Evolutionary conservation across 2,888 invertebrate genomes (phyloP).

Genomic region (Pachydiplax longipennis): DNA sequence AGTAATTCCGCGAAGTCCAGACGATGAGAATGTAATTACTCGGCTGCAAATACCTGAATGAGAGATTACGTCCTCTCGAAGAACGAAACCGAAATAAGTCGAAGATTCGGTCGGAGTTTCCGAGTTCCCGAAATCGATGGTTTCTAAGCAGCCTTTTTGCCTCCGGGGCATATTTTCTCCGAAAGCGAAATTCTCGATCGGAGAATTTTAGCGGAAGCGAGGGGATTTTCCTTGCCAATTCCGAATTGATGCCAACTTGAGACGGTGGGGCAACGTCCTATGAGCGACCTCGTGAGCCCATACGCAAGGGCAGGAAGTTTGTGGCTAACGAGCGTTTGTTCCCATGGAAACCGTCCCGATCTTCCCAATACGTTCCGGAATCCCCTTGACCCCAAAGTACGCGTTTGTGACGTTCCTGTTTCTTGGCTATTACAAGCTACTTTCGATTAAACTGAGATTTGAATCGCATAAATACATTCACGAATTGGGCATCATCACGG

Average conservation of each 20-base stretch:
- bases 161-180: background rate
- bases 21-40: background rate
- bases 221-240: background rate
- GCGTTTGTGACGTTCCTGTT: too few relatives aligned
- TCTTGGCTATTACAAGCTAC: too few relatives aligned
- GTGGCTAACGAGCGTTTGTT: background rate
- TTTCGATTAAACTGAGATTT: too few relatives aligned
- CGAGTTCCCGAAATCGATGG: background rate
- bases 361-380: background rate
- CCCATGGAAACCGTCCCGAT: conserved; percentile 2
- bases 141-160: background rate
- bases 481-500: too few relatives aligned
- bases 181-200: background rate
- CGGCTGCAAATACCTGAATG: too few relatives aligned
- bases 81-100: too few relatives aligned
- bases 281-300: background rate
- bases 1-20: background rate
- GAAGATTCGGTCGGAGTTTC: background rate
- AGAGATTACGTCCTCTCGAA: too few relatives aligned
- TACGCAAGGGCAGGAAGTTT: conserved; percentile 20
- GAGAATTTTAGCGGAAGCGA: background rate
- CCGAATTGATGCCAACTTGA: background rate
- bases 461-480: too few relatives aligned
- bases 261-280: background rate
- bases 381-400: too few relatives aligned